phyloP scores from a whole-genome alignment of 2,113 vertebrate species.

The Lepidothrix coronata region DNA sequence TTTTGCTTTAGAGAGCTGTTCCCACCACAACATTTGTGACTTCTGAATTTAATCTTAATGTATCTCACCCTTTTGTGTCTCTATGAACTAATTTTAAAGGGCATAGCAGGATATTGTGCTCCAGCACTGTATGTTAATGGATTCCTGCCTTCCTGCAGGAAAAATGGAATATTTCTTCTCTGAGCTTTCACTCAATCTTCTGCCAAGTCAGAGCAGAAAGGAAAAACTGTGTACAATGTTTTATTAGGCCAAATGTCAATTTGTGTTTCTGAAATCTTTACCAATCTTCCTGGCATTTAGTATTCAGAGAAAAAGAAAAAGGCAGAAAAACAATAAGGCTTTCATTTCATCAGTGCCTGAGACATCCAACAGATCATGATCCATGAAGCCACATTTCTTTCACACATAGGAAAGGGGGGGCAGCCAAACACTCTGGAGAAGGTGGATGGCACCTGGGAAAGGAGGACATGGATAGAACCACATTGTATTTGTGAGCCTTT shows the following conservation, averaged over 20 bases:
- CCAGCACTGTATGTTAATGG: conserved; percentile 41
- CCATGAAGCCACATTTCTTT: neutral
- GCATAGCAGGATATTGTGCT: conserved; percentile 47
- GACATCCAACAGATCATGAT: neutral
- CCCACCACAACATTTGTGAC: neutral
- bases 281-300: conserved; percentile 31
- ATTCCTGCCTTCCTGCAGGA: conserved; percentile 44
- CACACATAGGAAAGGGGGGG: neutral
- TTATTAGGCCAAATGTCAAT: conserved; percentile 50
- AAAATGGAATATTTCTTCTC: conserved; percentile 50
- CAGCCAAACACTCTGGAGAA: neutral
- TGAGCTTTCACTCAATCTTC: conserved; percentile 31
- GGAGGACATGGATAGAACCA: neutral
- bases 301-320: neutral
- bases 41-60: neutral
- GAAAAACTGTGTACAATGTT: conserved; percentile 49
- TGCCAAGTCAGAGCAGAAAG: conserved; percentile 57
- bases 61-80: neutral
- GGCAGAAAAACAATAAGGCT: neutral
- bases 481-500: neutral
- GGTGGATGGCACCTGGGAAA: neutral
- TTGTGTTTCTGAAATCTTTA: conserved; percentile 60
- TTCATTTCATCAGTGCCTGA: neutral
- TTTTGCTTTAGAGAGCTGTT: neutral
- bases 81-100: conserved; percentile 29